Evolutionary conservation across 2,797 vertebrate genomes (phyloP), one percentile per base, ranked within the genome.

Genomic region (Acridotheres tristis): DNA sequence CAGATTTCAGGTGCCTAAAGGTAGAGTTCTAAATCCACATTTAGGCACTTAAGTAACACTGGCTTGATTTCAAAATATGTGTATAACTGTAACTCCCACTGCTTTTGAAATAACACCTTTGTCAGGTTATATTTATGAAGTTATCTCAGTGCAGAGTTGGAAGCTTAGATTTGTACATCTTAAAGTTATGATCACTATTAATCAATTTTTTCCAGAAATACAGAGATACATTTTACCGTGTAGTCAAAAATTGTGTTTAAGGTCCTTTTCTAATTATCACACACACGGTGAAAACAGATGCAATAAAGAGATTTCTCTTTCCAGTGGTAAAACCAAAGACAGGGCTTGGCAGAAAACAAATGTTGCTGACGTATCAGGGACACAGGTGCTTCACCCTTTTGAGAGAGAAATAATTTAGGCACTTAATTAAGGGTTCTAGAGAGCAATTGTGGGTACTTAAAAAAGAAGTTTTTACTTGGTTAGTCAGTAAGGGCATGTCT

Each of bases 1-100:
- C 59, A 87, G 75, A 89, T 88, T 92, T 94, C 50, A 88, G 30
- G 32, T 77, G 85, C 87, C 87, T 93, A 71, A 83, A 82, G 68
- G 40, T 63, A 91, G 42, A 89, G 26, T 43, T 87, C 68, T 71
- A 83, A 87, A 82, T 74, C 32, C 57, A 45, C 22, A 36, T 74
- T 85, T 67, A 88, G 26, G 21, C 18, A 79, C 14, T 21, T 82
- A 87, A 62, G 23, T 66, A 87, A 72, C 38, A 74, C 20, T 67
- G 65, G 32, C 54, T 85, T 77, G 32, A 59, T 85, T 87, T 95
- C 63, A 93, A 89, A 73, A 94, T 58, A 43, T 11, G 30, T 68
- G 45, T 71, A 50, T 36, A 89, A 76, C 20, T 55, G 23, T 53
- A 90, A 40, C 34, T 92, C 38, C 23, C 32, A 68, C 17, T 83